Base-by-base conservation (phyloP, 2,113 vertebrate species). In the Australoheros scitulus region DNA sequence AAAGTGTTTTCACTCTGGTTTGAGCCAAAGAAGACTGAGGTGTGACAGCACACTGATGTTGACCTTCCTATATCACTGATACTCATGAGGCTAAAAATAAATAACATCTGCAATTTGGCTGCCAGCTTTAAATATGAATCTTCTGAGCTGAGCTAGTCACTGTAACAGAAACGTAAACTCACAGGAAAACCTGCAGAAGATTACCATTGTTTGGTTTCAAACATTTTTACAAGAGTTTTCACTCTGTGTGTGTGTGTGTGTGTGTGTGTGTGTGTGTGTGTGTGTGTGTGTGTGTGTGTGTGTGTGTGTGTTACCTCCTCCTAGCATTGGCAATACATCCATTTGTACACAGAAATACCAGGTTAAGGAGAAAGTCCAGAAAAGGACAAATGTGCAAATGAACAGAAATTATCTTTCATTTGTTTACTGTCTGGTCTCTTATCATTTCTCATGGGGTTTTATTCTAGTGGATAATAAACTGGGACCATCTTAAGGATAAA, bases 401-500 rank as follows among this genome's bases (percentile, higher is more conserved):
- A 83, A 86, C 7, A 11, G 8, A 80, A 43, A 72, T 78, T 50
- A 43, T 80, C 26, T 57, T 26, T 29, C 55, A 10, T 75, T 72
- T 81, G 4, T 75, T 80, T 72, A 60, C 20, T 26, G 22, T 76
- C 20, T 6, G 1, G 13, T 76, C 55, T 75, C 75, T 86, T 20
- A 80, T 85, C 56, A 74, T 22, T 24, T 81, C 36, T 85, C 58
- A 17, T 56, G 26, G 34, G 50, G 18, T 38, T 65, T 47, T 47
- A 61, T 77, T 76, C 17, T 17, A 58, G 56, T 76, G 56, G 79
- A 86, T 77, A 84, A 89, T 83, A 65, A 81, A 15, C 56, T 38
- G 1, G 80, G 56, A 87, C 26, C 50, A 41, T 82, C 80, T 61
- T 61, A 22, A 41, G 15, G n/a, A 55, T 60, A 38, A 8, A 83